phyloP scores from a whole-genome alignment of 2,797 vertebrate genomes.

The Danio aesculapii region DNA sequence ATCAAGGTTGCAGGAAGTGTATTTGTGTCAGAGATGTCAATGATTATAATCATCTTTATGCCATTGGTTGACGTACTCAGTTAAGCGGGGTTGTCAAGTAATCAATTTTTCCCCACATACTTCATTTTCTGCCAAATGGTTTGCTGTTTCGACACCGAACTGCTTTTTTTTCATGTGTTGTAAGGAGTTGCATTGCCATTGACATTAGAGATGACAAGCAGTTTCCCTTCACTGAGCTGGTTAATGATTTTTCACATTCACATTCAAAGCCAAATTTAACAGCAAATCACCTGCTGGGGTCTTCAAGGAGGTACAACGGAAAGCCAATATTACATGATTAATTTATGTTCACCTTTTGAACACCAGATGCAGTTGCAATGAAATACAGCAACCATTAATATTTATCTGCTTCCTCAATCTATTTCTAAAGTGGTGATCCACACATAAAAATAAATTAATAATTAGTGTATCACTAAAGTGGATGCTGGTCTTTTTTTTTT shows the following conservation, averaged over 20 bases:
- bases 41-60: constrained; percentile 70
- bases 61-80: constrained; percentile 61
- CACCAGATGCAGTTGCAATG: not conserved
- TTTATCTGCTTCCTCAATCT: constrained; percentile 43
- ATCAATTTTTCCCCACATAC: constrained; percentile 68
- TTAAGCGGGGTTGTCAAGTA: constrained; percentile 75
- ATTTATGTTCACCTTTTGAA: constrained; percentile 32
- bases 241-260: constrained; percentile 68
- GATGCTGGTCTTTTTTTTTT: constrained; percentile 57
- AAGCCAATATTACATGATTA: constrained; percentile 28
- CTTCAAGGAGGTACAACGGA: constrained; percentile 16
- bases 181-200: constrained; percentile 61
- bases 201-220: constrained; percentile 69
- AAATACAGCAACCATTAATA: constrained; percentile 21
- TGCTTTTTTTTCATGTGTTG: constrained; percentile 66
- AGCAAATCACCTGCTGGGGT: constrained; percentile 28
- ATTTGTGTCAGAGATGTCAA: constrained; percentile 68
- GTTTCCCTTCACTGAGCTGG: constrained; percentile 60
- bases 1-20: constrained; percentile 54
- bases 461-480: constrained; percentile 69
- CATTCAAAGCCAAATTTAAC: constrained; percentile 53
- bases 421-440: constrained; percentile 62
- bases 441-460: constrained; percentile 59
- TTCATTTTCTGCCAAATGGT: constrained; percentile 66
- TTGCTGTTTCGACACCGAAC: constrained; percentile 63